Conservation (phyloP, 2,888 invertebrate genomes). For the Polylopha cassiicola region DNA sequence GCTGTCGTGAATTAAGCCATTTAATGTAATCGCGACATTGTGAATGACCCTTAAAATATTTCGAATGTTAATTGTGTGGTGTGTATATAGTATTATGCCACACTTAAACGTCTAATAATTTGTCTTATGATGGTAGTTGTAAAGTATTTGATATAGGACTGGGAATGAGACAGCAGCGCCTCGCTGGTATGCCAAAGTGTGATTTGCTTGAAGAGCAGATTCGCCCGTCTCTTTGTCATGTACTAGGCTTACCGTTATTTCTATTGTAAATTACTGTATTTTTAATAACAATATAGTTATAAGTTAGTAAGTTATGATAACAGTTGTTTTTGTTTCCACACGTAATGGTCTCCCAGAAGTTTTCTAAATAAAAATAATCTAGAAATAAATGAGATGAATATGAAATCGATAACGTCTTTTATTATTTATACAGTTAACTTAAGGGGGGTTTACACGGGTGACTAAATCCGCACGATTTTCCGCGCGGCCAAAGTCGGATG, state of each 20-base stretch:
- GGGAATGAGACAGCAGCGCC: too few species aligned
- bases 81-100: too few species aligned
- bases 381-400: slow-evolving; percentile 27
- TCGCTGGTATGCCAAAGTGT: slow-evolving; percentile 5
- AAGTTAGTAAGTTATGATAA: slow-evolving; percentile 16
- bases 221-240: slow-evolving; percentile 10
- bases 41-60: too few species aligned
- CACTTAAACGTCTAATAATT: too few species aligned
- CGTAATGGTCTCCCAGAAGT: slow-evolving; percentile 5
- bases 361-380: slow-evolving; percentile 14
- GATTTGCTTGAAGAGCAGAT: neutral
- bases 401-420: too few species aligned
- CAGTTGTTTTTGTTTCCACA: slow-evolving; percentile 12
- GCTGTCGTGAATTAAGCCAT: too few species aligned
- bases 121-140: too few species aligned
- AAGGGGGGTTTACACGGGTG: slow-evolving; percentile 37
- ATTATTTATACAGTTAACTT: too few species aligned
- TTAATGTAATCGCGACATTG: too few species aligned
- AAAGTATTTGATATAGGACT: too few species aligned
- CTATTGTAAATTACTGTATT: slow-evolving; percentile 21
- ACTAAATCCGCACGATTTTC: slow-evolving; percentile 38
- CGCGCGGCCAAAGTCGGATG: slow-evolving; percentile 73
- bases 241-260: slow-evolving; percentile 6
- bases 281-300: too few species aligned
- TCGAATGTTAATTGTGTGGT: too few species aligned